Evolutionary conservation across 2,113 vertebrate genomes (phyloP).

Genomic region (Agapornis roseicollis): DNA sequence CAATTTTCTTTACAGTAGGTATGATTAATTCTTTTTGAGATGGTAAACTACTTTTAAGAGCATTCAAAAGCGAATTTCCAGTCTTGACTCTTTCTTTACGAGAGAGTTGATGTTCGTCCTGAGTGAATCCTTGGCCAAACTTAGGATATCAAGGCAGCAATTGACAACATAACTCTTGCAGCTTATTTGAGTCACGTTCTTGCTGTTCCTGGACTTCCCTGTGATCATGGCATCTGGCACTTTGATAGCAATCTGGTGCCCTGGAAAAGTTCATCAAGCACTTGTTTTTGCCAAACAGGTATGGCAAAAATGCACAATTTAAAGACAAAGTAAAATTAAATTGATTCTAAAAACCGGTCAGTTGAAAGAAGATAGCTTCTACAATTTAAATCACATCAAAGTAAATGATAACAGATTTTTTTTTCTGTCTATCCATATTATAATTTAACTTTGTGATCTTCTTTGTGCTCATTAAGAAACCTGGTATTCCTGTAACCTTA

Average conservation of each 20-base stretch:
- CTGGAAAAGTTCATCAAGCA: neutral
- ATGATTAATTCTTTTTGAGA: neutral
- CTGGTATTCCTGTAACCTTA: neutral
- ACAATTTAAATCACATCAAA: neutral
- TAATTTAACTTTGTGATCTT: neutral
- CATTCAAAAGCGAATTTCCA: neutral
- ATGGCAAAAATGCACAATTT: neutral
- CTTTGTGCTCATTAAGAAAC: neutral
- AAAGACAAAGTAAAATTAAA: neutral
- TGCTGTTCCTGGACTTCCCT: neutral
- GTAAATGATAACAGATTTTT: neutral
- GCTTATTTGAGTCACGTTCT: neutral
- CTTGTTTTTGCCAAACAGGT: neutral
- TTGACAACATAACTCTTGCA: neutral
- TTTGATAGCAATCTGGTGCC: neutral
- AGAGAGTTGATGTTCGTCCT: neutral
- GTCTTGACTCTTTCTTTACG: neutral
- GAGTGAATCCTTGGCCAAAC: neutral
- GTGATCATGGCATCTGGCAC: neutral
- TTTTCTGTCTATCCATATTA: neutral
- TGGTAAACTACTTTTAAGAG: neutral
- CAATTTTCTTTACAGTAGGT: neutral
- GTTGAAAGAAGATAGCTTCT: neutral
- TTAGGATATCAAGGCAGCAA: neutral
- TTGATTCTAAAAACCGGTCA: neutral